Evolutionary conservation across 2,888 invertebrate genomes (phyloP), one percentile per base, ranked within the genome.

Genomic region (Monochamus alternatus): DNA sequence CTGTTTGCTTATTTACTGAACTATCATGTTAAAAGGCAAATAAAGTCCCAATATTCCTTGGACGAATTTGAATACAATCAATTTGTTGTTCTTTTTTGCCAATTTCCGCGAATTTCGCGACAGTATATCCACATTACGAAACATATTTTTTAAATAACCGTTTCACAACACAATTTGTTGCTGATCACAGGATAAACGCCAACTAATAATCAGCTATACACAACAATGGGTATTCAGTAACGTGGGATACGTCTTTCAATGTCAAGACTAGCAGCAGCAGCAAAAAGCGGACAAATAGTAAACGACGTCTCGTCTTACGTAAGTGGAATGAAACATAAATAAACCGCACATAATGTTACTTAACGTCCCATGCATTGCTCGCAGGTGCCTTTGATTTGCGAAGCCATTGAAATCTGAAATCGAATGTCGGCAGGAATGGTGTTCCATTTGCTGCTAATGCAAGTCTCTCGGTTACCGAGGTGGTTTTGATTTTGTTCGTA

Each of bases 351-450:
- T 55, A 55, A 14, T 55, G n/a, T 55, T 55, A 14, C 38, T n/a
- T 55, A 55, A 52, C 52, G n/a, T 52, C 9, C 12, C 22, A 60
- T 60, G 32, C 60, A 60, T 60, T 60, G n/a, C 60, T 3, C 64
- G n/a, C 8, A 43, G 38, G 64, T 22, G 44, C 64, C 9, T 64
- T 44, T 44, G 14, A 64, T 38, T 64, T 43, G 64, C 64, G 5
- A 12, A 43, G 64, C 38, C 64, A 64, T 64, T 64, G 44, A 64
- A 55, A 55, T n/a, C 14, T 64, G 44, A 64, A 55, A 55, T n/a
- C 14, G n/a, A 55, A 55, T 55, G 22, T n/a, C n/a, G n/a, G 5
- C 5, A 2, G 22, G 22, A 55, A 55, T 14, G 47, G 8, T 47
- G 47, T 47, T 47, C 47, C 12, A 47, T 3, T 47, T 47, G 47